These are phyloP conservation scores for Serranochromis macrocephalus DNA, from an alignment of 2,113 vertebrate genomes.

Conservation along the genomic window DNA sequence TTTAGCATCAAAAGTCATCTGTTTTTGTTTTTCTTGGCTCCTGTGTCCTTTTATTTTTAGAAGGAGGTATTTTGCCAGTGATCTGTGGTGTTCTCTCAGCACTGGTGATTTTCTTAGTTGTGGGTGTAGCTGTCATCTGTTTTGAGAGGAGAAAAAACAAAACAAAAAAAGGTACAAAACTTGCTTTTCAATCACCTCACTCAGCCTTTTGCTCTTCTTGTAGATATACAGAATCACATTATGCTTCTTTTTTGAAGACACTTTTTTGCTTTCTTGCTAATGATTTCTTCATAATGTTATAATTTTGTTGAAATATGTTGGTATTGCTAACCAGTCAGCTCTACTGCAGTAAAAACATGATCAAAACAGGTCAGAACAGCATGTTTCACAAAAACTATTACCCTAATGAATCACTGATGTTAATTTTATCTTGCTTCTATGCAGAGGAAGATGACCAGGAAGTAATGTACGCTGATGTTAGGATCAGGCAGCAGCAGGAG, in stretches of 20 bases:
- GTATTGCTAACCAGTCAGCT: background rate
- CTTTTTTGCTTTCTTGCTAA: background rate
- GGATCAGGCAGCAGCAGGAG: background rate
- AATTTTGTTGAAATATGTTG: background rate
- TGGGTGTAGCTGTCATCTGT: background rate
- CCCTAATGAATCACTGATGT: fast-evolving
- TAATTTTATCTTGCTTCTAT: background rate
- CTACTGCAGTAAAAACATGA: background rate
- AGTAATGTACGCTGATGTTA: slow-evolving; percentile 29
- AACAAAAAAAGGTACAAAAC: background rate
- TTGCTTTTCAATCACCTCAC: background rate
- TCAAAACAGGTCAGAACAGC: background rate
- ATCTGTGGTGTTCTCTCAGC: background rate
- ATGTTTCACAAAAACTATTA: background rate
- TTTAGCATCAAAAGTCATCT: background rate
- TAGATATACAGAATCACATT: background rate
- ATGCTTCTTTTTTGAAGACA: background rate
- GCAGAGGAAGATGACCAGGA: slow-evolving; percentile 5
- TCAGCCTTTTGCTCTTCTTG: background rate
- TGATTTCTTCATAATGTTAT: background rate
- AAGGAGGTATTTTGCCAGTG: fast-evolving
- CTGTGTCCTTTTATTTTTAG: background rate
- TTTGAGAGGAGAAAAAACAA: background rate
- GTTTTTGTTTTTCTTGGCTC: background rate
- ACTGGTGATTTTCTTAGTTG: background rate